Evolutionary conservation across 2,888 invertebrate genomes (phyloP), one percentile per base, ranked within the genome.

Genomic region (Trichogramma dendrolimi): DNA sequence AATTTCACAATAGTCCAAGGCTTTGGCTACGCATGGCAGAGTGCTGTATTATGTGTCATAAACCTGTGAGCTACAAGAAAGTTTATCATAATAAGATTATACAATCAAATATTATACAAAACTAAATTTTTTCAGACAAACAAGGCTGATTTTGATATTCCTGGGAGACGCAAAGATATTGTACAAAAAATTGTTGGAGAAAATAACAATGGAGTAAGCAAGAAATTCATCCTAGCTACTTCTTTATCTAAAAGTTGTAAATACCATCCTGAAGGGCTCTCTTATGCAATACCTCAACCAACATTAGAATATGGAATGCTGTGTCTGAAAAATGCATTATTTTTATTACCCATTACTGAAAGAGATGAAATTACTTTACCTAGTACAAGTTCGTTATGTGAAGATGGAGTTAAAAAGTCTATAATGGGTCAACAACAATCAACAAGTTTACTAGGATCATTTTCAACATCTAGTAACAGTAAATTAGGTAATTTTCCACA

Each of bases 1-100:
- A 90, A 62, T 92, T 91, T 73, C 92, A 92, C 65, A 89, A 89
- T 70, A 96, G 95, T 79, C 91, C 96, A 4, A 83, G 92, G 60
- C 83, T 97, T 48, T 98, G 97, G 96, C 81, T 95, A 61, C 84
- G 96, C 71, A 82, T 97, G 71, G 95, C 96, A 0, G 97, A 97
- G 80, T 94, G 96, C 74, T 94, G 94, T 77, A 90, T 94, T 51
- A 86, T 84, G 71, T 84, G 84, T 72, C 84, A 87, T 71, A 87
- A 86, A 73, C 81, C 81, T 67, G 85, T 85, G 69, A 83, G 84
- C 75, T 27, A 27, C 27, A 27, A 27, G 27, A 42, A 63, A 56
- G 57, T 5, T 47, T 5, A 43, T 42, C 6, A 44, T 55, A 38
- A 48, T 53, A 14, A 43, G 27, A 14, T 27, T 38, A 27, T 27